phyloP scores from a whole-genome alignment of 2,797 vertebrate genomes.

The Xenopus petersii region DNA sequence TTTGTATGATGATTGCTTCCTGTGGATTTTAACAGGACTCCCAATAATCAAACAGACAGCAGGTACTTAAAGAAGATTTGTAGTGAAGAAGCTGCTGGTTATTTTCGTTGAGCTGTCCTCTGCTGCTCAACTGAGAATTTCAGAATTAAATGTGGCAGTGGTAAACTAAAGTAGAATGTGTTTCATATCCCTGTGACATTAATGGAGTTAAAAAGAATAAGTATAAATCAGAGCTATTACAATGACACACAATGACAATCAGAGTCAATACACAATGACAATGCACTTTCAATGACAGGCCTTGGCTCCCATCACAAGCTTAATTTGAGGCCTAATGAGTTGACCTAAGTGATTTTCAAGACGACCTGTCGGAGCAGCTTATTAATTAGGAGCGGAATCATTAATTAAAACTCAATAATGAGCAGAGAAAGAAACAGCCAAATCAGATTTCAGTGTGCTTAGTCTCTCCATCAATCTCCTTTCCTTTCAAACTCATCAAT shows the following conservation, averaged over 20 bases:
- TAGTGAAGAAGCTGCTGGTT: too few relatives aligned
- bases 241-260: slow-evolving; percentile 14
- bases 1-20: too few relatives aligned
- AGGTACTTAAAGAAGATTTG: too few relatives aligned
- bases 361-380: slow-evolving; percentile 20
- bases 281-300: neutral
- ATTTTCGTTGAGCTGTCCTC: too few relatives aligned
- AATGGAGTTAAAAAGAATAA: neutral
- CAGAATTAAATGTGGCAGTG: too few relatives aligned
- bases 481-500: neutral
- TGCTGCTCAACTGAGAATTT: too few relatives aligned
- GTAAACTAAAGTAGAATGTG: too few relatives aligned
- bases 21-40: too few relatives aligned
- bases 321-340: slow-evolving; percentile 35
- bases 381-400: slow-evolving; percentile 34
- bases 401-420: slow-evolving; percentile 27
- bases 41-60: too few relatives aligned
- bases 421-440: slow-evolving; percentile 19
- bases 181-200: neutral
- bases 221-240: neutral
- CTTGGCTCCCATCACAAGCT: slow-evolving; percentile 9
- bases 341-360: slow-evolving; percentile 30
- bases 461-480: slow-evolving; percentile 13
- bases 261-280: slow-evolving; percentile 1
- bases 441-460: slow-evolving; percentile 1